Base-by-base conservation (phyloP, 2,113 vertebrate species). In the Gavialis gangeticus region DNA sequence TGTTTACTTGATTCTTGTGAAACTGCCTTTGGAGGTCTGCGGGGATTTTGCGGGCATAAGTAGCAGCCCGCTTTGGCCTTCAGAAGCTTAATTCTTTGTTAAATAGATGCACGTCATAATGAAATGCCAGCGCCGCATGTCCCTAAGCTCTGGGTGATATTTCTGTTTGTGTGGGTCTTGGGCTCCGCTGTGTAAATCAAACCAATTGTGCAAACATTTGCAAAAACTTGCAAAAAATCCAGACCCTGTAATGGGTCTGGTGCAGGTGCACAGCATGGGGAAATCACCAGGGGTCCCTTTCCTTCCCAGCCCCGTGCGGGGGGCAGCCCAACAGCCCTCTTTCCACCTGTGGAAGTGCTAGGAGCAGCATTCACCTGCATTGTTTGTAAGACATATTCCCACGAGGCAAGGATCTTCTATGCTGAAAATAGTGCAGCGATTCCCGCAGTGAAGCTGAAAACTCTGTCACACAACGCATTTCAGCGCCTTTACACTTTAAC, bases 361-460 rank as follows among this genome's bases (percentile, higher is more conserved):
- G 71, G 58, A 11, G 64, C 4, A 78, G 1, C 11, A 11, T 12
- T 18, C 1, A 1, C 55, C 55, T 4, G n/a, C n/a, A 21, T 14
- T 4, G 6, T 82, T 17, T 28, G 8, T 4, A 4, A 12, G 46
- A 9, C 25, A 21, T 37, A 25, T 54, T 57, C 57, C 67, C 60
- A 54, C n/a, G 9, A 30, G 12, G 4, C 81, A 22, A 27, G 5
- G 27, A 21, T 4, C 3, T 12, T 28, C 27, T 3, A 18, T 12
- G 76, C 66, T 71, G 57, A 28, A 71, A 34, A 37, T 75, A 16
- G 28, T 3, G 30, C 1, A 15, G 67, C 18, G 30, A 19, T 73
- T 56, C 54, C 2, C 8, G 15, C 56, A 16, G 60, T 1, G 9
- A 14, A 30, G 27, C 3, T 25, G 58, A 63, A 37, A 46, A 73